Percentiles rank a stretch among this genome's conserved stretches.
phyloP scores from a whole-genome alignment of 2,113 vertebrate species.

The Nettapus auritus region DNA sequence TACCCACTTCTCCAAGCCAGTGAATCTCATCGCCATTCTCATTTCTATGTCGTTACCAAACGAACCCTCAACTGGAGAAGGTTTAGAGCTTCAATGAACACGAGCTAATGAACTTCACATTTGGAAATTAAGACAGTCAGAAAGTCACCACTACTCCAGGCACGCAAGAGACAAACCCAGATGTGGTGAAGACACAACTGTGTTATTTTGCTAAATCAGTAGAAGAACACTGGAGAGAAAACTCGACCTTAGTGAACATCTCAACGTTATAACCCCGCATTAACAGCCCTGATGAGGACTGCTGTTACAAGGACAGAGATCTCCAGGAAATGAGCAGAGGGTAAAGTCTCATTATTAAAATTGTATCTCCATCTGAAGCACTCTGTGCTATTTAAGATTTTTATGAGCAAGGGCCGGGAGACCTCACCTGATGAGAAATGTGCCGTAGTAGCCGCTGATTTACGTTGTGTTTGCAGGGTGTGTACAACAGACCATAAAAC shows the following conservation, averaged over 20 bases:
- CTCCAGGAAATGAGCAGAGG: not conserved
- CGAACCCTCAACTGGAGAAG: not conserved
- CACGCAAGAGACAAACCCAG: not conserved
- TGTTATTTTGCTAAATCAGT: not conserved
- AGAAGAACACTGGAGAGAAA: not conserved
- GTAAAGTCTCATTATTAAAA: not conserved
- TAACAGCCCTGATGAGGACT: not conserved
- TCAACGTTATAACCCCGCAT: not conserved
- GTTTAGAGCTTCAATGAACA: not conserved
- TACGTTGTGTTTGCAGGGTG: not conserved
- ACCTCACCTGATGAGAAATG: not conserved
- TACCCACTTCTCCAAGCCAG: not conserved
- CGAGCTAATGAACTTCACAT: not conserved
- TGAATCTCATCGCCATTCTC: rapidly evolving
- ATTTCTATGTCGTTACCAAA: not conserved
- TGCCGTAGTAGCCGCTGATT: not conserved
- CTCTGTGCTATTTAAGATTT: slow-evolving; percentile 9
- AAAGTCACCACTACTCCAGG: not conserved
- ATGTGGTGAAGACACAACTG: not conserved
- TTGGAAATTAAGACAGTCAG: not conserved
- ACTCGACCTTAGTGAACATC: not conserved
- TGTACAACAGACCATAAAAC: not conserved
- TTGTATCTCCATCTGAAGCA: not conserved
- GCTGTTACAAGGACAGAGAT: not conserved
- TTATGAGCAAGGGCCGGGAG: not conserved